Evolutionary conservation across 2,888 invertebrate genomes (phyloP).

Genomic region (Cryptocheilus praepositus): DNA sequence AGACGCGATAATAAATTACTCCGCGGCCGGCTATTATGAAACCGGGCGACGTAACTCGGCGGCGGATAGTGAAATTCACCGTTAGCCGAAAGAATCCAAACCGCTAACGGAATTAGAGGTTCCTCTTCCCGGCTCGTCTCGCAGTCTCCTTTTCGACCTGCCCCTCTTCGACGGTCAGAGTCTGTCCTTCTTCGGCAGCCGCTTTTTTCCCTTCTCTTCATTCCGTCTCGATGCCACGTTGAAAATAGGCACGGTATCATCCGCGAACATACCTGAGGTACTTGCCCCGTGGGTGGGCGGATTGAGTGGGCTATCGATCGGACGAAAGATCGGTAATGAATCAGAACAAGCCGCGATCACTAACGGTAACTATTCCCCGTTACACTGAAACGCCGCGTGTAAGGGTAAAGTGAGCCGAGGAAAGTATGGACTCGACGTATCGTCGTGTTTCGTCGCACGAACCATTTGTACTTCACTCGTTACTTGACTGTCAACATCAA

Average conservation of each 20-base stretch:
- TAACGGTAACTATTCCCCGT: constrained; percentile 68
- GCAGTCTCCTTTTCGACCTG: constrained; percentile 3
- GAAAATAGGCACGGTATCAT: constrained; percentile 13
- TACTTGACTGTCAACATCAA: no score
- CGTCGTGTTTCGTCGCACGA: no score
- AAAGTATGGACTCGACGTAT: not conserved
- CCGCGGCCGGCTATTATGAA: constrained; percentile 26
- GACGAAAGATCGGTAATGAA: constrained; percentile 60
- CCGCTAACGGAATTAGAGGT: constrained; percentile 43
- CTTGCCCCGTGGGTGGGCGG: constrained; percentile 37
- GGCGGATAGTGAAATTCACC: constrained; percentile 33
- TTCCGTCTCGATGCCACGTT: not conserved
- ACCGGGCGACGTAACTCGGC: constrained; percentile 37
- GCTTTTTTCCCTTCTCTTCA: not conserved
- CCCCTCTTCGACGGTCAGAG: constrained; percentile 3
- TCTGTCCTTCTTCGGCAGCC: not conserved
- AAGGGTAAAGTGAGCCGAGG: constrained; percentile 10
- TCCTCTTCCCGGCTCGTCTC: constrained; percentile 7
- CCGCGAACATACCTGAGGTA: constrained; percentile 14
- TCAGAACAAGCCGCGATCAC: constrained; percentile 61
- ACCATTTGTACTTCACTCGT: no score
- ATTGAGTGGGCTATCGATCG: constrained; percentile 44
- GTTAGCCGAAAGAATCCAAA: constrained; percentile 43
- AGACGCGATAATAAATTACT: constrained; percentile 23
- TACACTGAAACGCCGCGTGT: constrained; percentile 40